These are phyloP conservation scores for Periplaneta americana DNA, from an alignment of 1,140 invertebrate genomes.

Conservation along the genomic window DNA sequence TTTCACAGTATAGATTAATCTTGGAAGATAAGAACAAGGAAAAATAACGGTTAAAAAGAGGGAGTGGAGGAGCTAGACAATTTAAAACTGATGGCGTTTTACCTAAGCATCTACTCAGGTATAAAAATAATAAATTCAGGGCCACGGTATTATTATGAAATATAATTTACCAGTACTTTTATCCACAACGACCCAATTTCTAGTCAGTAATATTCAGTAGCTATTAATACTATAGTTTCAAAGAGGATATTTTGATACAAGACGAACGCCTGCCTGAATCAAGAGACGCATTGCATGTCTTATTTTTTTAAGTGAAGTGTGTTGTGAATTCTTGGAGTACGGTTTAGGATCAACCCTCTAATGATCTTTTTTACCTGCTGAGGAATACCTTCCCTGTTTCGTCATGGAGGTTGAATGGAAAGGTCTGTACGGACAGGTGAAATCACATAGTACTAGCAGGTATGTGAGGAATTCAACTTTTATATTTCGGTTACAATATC, in stretches of 20 bases:
- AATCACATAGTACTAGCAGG: background rate
- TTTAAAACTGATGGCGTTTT: background rate
- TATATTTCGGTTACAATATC: background rate
- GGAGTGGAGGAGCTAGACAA: background rate
- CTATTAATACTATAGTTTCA: background rate
- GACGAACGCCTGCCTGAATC: background rate
- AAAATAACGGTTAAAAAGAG: background rate
- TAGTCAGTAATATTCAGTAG: background rate
- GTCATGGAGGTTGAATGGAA: background rate
- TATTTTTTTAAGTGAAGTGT: background rate
- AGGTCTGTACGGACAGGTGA: background rate
- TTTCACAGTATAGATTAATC: background rate
- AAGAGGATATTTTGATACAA: background rate
- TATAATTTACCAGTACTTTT: background rate
- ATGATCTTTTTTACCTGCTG: background rate
- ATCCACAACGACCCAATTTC: background rate
- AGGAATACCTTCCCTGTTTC: background rate
- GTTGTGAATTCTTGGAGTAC: background rate
- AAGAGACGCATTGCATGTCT: background rate
- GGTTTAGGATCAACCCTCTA: background rate
- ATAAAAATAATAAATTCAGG: background rate
- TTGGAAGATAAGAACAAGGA: background rate
- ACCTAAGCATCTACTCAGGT: background rate
- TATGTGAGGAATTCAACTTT: background rate
- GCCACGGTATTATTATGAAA: background rate